Base-by-base conservation (phyloP, 2,888 invertebrate genomes). In the Pogonocherus hispidulus region DNA sequence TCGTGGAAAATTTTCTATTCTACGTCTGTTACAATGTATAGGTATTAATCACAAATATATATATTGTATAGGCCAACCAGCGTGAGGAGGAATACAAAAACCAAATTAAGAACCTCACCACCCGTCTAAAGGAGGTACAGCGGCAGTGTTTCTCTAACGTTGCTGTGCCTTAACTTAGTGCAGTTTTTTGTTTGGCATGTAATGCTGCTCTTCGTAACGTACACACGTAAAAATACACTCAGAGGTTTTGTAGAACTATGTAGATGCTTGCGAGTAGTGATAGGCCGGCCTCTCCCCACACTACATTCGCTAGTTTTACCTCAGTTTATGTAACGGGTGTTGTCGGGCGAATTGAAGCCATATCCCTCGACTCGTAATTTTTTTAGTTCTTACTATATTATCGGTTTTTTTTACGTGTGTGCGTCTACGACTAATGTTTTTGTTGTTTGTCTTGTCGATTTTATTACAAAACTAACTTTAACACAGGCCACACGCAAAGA, bases 41-140 rank as follows among this genome's bases (percentile, higher is more conserved):
- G 14, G 49, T n/a, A 20, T 22, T 18, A 59, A 67, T 66, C 19
- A 35, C 41, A 27, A 37, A 55, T 41, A 3, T 41, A 63, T 41
- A 47, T 70, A 52, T 66, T 66, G 71, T 76, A 77, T 89, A 98
- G 97, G 98, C 98, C 90, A 97, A 97, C 91, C 97, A 98, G 92
- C 95, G 98, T 86, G 98, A 98, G 89, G 98, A 98, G 91, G 97
- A 97, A 88, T 98, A 98, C 94, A 98, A 98, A 92, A 96, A 97
- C 89, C 98, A 98, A 92, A 98, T 98, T 93, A 98, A 98, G 94
- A 96, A 95, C 88, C 92, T 97, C 88, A 96, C 95, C 88, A 94
- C 95, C 89, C 96, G 97, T 89, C 96, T 98, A 91, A 98, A 98
- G 95, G 98, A 98, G 98, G 98, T 98, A 93, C 88, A 78, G 67